phyloP scores from a whole-genome alignment of 2,888 invertebrate genomes.

The Scaptomyza flava region DNA sequence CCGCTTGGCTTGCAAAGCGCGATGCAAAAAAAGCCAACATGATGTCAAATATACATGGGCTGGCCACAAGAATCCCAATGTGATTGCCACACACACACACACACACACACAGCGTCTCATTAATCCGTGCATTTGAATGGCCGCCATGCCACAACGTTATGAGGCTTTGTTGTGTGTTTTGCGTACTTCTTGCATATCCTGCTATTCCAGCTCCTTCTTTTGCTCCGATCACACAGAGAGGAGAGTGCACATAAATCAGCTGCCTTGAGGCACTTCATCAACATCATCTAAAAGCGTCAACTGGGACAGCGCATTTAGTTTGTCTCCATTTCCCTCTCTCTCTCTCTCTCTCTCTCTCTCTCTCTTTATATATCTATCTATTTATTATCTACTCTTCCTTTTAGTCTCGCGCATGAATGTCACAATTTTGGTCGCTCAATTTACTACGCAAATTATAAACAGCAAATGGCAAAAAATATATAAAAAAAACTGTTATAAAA shows the following conservation, averaged over 20 bases:
- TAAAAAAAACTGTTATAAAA: slow-evolving; percentile 63
- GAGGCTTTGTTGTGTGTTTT: slow-evolving; percentile 48
- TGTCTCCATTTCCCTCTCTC: not conserved
- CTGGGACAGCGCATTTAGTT: slow-evolving; percentile 60
- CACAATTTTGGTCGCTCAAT: slow-evolving; percentile 67
- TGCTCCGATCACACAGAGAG: slow-evolving; percentile 24
- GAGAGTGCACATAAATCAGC: slow-evolving; percentile 63
- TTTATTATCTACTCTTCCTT: slow-evolving; percentile 1
- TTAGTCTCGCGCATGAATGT: slow-evolving; percentile 56
- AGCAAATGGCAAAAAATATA: slow-evolving; percentile 38
- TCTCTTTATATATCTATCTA: not conserved
- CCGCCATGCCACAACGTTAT: slow-evolving; percentile 44
- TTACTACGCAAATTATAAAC: slow-evolving; percentile 75
- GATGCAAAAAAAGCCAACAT: slow-evolving; percentile 26
- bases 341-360: not conserved
- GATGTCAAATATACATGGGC: slow-evolving; percentile 50
- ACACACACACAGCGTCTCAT: slow-evolving; percentile 58
- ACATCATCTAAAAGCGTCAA: slow-evolving; percentile 48
- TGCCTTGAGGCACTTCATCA: slow-evolving; percentile 63
- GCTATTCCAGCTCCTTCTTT: not conserved
- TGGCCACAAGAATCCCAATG: slow-evolving; percentile 68
- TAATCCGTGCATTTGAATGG: slow-evolving; percentile 72
- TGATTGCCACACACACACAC: slow-evolving; percentile 49
- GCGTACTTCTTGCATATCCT: slow-evolving; percentile 13
- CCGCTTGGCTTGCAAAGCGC: slow-evolving; percentile 30